Evolutionary conservation across 2,113 vertebrate genomes (phyloP), one percentile per base, ranked within the genome.

Genomic region (Aegotheles bennettii): DNA sequence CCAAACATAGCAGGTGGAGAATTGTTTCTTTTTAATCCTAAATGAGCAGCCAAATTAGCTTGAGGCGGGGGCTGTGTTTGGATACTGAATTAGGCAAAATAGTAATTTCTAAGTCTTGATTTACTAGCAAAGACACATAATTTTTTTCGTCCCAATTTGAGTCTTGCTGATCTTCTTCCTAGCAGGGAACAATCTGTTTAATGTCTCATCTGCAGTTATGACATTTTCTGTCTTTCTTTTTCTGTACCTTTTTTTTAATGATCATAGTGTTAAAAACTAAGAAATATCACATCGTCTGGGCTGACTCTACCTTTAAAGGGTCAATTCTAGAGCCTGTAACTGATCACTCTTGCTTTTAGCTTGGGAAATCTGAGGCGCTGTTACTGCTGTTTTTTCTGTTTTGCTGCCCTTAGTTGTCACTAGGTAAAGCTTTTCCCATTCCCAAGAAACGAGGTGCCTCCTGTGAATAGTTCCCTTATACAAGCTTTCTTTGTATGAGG

Each of bases 391-490:
- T 97, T 94, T 94, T 78, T 97, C 95, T 95, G 78, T 94, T 93
- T 91, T 60, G 79, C 91, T 96, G 53, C 76, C 89, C 64, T 95
- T 51, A 13, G 83, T 91, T 97, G 96, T 97, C 91, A 95, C 84
- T 94, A 97, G 93, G 96, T 97, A 97, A 90, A 97, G 95, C 94
- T 95, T 96, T 97, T 94, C 73, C 84, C 92, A 87, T 95, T 97
- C 95, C 94, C 93, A 95, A 92, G 96, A 96, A 97, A 89, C 8
- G 1, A 95, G 89, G 90, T 84, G 63, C 90, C 92, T 97, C 90
- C 92, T 91, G 74, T 98, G 97, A 98, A 98, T 95, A 96, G 96
- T 90, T 94, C 84, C 91, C 89, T 93, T 90, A 92, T 84, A 97
- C 95, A 97, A 96, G 92, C 60, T 75, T 61, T 76, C 95, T 97